Base-by-base conservation (phyloP, 2,113 vertebrate species). In the Coturnix japonica region DNA sequence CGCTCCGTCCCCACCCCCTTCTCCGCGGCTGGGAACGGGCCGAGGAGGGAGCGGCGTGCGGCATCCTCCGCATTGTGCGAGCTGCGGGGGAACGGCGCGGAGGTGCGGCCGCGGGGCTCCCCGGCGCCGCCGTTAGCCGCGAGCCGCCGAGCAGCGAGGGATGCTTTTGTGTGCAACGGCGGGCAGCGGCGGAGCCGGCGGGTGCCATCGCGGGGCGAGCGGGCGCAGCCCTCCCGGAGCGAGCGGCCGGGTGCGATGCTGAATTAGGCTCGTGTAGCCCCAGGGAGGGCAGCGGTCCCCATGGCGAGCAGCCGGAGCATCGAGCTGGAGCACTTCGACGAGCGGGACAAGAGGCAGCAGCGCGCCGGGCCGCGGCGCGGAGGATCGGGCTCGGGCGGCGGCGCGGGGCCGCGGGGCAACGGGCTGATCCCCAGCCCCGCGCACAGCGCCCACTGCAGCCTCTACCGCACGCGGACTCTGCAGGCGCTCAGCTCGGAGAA, bases 361-460 rank as follows among this genome's bases (percentile, higher is more conserved):
- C 96, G 98, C 20, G 67, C 96, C 4, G 95, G 97, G 78, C 92
- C 97, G 61, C 96, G 98, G 70, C 97, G 97, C 65, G 97, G 96
- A 33, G 97, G 98, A 74, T 97, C 97, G 61, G 97, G 97, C 18
- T 92, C 96, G 11, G 98, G 98, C 63, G 76, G 95, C 69, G 97
- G 97, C 8, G 96, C 97, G 8, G 98, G 98, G 28, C 97, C 97
- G 91, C 96, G 97, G 73, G 98, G 98, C 6, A 98, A 98, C 94
- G 99, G 98, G 60, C 96, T 98, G 88, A 98, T 98, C 74, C 98
- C 99, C 49, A 99, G 99, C 96, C 99, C 99, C 3, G 99, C 99
- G 22, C 99, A 99, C 97, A 99, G 99, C 69, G 99, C 99, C 37
- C 99, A 99, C 97, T 99, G 99, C 95, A 99, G 99, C 94, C 99